phyloP scores from a whole-genome alignment of 2,888 invertebrate genomes.

The Xestobium rufovillosum region DNA sequence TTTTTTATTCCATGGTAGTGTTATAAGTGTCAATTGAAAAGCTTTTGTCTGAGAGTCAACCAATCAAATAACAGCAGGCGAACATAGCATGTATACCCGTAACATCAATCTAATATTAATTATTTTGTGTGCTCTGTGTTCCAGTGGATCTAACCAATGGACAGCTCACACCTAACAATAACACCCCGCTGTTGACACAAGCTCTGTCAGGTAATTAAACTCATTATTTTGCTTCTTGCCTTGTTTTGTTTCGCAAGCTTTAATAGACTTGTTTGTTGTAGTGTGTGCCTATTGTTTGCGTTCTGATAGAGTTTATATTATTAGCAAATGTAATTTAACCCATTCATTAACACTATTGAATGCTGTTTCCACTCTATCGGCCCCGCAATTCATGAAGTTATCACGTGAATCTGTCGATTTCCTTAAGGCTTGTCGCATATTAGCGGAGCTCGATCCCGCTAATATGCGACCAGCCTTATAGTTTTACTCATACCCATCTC shows the following conservation, averaged over 20 bases:
- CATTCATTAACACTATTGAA: too few relatives aligned
- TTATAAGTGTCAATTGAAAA: slow-evolving; percentile 8
- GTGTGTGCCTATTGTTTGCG: slow-evolving; percentile 6
- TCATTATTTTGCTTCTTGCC: slow-evolving; percentile 6
- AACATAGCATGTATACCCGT: slow-evolving; percentile 24
- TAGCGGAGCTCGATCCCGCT: too few relatives aligned
- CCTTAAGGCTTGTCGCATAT: too few relatives aligned
- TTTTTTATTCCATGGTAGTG: background rate
- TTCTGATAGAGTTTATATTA: too few relatives aligned
- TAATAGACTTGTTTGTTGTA: too few relatives aligned
- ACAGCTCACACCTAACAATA: slow-evolving; percentile 93
- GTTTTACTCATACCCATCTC: too few relatives aligned
- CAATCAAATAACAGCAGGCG: slow-evolving; percentile 11
- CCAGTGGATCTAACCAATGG: slow-evolving; percentile 92
- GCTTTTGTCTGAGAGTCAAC: slow-evolving; percentile 7
- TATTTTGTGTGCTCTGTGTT: slow-evolving; percentile 37
- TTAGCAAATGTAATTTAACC: too few relatives aligned
- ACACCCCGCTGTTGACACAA: slow-evolving; percentile 91
- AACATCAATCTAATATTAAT: slow-evolving; percentile 33
- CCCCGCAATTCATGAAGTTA: too few relatives aligned
- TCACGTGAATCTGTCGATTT: too few relatives aligned
- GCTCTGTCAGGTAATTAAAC: slow-evolving; percentile 83
- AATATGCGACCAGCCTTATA: too few relatives aligned
- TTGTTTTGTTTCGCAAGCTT: slow-evolving; percentile 31
- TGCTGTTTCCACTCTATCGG: too few relatives aligned